These are phyloP conservation scores for Lepidotrigona ventralis DNA, from an alignment of 1,140 invertebrate species.

Conservation along the genomic window DNA sequence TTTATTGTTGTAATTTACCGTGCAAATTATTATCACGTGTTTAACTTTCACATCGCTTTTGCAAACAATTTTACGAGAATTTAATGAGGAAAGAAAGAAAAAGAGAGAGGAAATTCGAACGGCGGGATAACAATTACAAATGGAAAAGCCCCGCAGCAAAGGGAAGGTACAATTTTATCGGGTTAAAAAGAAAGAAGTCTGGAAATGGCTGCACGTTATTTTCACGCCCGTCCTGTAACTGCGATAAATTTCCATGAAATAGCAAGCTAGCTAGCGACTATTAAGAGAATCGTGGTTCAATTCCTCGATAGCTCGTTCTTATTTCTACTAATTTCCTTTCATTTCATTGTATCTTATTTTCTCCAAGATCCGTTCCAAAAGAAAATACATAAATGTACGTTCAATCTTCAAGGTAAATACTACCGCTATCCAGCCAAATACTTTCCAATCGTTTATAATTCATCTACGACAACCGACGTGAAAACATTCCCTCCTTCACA, in stretches of 20 bases:
- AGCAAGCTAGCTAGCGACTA: background rate
- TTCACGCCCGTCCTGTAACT: background rate
- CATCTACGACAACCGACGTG: background rate
- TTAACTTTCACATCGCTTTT: background rate
- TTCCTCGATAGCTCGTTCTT: too few species aligned
- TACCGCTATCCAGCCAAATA: too few species aligned
- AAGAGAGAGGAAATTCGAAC: background rate
- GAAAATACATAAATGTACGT: too few species aligned
- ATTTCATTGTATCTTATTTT: background rate
- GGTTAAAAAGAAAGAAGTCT: background rate
- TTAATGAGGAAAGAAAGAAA: too few species aligned
- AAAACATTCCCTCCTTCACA: background rate
- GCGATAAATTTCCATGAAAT: conserved; percentile 21
- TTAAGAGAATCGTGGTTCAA: background rate
- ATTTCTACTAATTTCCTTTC: background rate
- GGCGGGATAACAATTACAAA: background rate
- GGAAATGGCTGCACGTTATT: background rate
- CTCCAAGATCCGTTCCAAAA: too few species aligned
- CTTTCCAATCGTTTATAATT: too few species aligned
- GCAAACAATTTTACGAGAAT: too few species aligned
- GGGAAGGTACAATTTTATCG: background rate
- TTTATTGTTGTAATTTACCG: background rate
- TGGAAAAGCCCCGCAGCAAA: conserved; percentile 5
- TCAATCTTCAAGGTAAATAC: too few species aligned
- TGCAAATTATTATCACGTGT: too few species aligned